phyloP scores from a whole-genome alignment of 2,888 invertebrate species.

The Tachina lurida region DNA sequence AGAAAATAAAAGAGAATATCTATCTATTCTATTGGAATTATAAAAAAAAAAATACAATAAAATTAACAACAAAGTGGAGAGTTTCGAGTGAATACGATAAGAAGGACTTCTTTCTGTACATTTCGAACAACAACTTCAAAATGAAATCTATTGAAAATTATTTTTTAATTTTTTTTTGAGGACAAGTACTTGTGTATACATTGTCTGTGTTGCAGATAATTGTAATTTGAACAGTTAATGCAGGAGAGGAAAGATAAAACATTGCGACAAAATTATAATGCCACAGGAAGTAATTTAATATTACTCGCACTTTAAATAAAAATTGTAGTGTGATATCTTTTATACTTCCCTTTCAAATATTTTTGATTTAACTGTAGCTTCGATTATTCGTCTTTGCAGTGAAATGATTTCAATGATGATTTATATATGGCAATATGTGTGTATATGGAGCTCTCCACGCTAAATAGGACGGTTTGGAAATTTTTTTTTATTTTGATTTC shows the following conservation, averaged over 20 bases:
- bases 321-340: neutral
- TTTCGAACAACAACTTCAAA: constrained; percentile 46
- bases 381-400: no score
- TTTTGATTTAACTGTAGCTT: no score
- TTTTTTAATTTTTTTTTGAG: constrained; percentile 10
- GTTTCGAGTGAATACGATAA: constrained; percentile 46
- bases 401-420: no score
- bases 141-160: constrained; percentile 55
- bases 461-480: no score
- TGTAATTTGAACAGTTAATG: constrained; percentile 46
- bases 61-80: constrained; percentile 39
- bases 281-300: constrained; percentile 3
- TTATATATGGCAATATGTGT: no score
- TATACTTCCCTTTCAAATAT: neutral
- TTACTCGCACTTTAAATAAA: neutral
- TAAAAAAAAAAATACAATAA: constrained; percentile 62
- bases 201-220: constrained; percentile 65
- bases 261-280: neutral
- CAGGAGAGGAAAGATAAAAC: neutral
- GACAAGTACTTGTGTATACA: constrained; percentile 46
- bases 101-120: constrained; percentile 21
- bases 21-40: constrained; percentile 54
- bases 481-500: no score
- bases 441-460: no score
- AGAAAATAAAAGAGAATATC: constrained; percentile 45